phyloP scores from a whole-genome alignment of 2,797 vertebrate genomes.

The Vireo griseus region DNA sequence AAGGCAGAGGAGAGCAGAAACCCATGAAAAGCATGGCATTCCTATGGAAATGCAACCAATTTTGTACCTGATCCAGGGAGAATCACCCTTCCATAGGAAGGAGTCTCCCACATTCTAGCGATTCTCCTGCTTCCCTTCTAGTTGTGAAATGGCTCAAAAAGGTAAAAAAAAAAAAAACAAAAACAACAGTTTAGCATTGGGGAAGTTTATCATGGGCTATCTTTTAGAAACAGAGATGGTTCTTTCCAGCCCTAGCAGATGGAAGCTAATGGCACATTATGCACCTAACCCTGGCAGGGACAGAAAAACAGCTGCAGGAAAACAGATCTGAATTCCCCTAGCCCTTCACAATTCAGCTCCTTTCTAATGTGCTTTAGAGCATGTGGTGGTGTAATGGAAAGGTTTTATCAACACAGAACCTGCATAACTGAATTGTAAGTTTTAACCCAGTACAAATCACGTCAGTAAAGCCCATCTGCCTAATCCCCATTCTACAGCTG shows the following conservation, averaged over 20 bases:
- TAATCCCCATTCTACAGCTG: not conserved
- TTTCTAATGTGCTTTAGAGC: slow-evolving; percentile 1
- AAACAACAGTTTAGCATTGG: not conserved
- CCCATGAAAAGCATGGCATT: not conserved
- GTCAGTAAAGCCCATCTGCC: not conserved
- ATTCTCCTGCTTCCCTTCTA: not conserved
- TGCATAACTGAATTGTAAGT: slow-evolving; percentile 24
- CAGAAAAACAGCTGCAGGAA: slow-evolving; percentile 27
- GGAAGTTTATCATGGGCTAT: not conserved
- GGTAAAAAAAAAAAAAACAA: not conserved
- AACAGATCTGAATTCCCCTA: slow-evolving; percentile 38
- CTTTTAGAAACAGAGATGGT: not conserved
- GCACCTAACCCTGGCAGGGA: not conserved
- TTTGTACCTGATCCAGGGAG: not conserved
- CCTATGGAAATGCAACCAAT: not conserved
- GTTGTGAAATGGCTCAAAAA: not conserved
- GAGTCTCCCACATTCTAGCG: not conserved
- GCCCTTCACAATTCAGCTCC: not conserved
- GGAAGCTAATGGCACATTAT: not conserved
- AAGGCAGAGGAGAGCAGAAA: not conserved
- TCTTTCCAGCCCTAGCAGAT: not conserved
- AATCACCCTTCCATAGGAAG: not conserved
- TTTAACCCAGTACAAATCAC: slow-evolving; percentile 25
- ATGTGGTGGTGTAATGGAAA: slow-evolving; percentile 9
- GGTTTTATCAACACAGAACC: slow-evolving; percentile 44